Percentiles rank a stretch among this genome's conserved stretches.
These are phyloP conservation scores for Tokudaia muenninki DNA, from an alignment of 2,797 vertebrate genomes.

Conservation along the genomic window DNA sequence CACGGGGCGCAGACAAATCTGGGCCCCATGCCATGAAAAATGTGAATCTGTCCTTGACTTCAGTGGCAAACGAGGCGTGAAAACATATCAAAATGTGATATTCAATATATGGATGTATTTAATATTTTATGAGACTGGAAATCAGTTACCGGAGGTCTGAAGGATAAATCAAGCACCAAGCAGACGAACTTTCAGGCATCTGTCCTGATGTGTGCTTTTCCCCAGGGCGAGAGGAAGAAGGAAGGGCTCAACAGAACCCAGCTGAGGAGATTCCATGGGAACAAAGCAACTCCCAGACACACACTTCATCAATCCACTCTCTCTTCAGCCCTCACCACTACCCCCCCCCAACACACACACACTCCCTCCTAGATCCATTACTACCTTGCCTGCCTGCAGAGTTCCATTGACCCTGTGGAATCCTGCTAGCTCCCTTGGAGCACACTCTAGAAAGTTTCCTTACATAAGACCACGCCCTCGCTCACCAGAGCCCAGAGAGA, in stretches of 20 bases:
- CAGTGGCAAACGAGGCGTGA: conserved; percentile 88
- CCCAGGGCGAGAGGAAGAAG: neutral
- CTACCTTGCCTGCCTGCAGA: neutral
- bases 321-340: neutral
- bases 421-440: neutral
- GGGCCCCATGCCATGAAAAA: conserved; percentile 88
- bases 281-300: neutral
- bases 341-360: too few relatives aligned
- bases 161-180: conserved; percentile 86
- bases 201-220: conserved; percentile 28
- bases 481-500: neutral
- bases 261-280: neutral
- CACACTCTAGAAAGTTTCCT: neutral
- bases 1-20: conserved; percentile 78
- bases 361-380: neutral
- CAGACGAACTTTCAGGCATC: conserved; percentile 67
- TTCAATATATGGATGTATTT: conserved; percentile 88
- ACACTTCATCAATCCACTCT: neutral
- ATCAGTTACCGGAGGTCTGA: conserved; percentile 84
- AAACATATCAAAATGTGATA: conserved; percentile 89
- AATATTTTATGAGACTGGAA: conserved; percentile 88
- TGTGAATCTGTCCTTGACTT: conserved; percentile 88
- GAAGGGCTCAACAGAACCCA: neutral
- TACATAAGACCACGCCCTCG: neutral
- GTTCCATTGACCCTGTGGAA: neutral